Evolutionary conservation across 2,113 vertebrate species (phyloP), one percentile per base, ranked within the genome.

Genomic region (Rhinogobius similis): DNA sequence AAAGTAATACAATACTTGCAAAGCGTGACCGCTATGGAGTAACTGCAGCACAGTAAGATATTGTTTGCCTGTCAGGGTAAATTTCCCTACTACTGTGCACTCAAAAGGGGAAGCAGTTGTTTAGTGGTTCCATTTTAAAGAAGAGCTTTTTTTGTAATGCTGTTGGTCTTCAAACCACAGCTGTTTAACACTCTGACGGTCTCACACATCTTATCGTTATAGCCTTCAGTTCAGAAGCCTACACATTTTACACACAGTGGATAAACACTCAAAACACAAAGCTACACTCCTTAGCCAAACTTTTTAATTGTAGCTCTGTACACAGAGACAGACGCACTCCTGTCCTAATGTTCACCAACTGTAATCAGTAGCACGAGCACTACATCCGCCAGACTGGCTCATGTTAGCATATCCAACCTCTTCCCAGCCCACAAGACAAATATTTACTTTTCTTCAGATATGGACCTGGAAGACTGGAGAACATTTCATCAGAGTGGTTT

Each of bases 361-460:
- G 62, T 68, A 72, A 64, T 62, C 76, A 72, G 75, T 48, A 18
- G 48, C 74, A 68, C 72, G 75, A 48, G 32, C 70, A 62, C 65
- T 55, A 74, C 62, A 84, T 82, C 64, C 76, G 69, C 68, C 77
- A 77, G 70, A 78, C 73, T 78, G 39, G 23, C 64, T 53, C 52
- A 53, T 79, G 80, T 71, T 77, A 82, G 89, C 77, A 88, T 52
- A 82, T 86, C 68, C 67, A 71, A 75, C 68, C 67, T 72, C 77
- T 86, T 75, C 66, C 88, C 86, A 73, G 21, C 87, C 87, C 86
- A 89, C 83, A 90, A 89, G 68, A 67, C 75, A 90, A 90, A 92
- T 88, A 90, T 90, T 90, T 89, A 86, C 85, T 82, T 66, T 73
- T 66, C 65, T 82, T 88, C 80, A 75, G 82, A 90, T 85, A 89